A percentile compares a stretch with the other conserved stretches of the same genome.
phyloP scores from a whole-genome alignment of 2,797 vertebrate species.

The Naso thynnoides region DNA sequence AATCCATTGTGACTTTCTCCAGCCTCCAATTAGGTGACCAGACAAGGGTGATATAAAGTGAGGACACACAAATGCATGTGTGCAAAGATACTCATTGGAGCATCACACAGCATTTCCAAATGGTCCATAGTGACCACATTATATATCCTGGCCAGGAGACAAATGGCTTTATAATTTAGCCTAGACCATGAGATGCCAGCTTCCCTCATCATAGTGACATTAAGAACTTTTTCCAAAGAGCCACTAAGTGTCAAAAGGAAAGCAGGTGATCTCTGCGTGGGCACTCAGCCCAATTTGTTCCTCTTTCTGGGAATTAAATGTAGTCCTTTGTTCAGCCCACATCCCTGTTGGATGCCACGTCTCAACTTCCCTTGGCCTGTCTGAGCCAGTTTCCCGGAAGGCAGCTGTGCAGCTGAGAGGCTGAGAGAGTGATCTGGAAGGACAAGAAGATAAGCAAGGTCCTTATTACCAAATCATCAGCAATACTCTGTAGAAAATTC shows the following conservation, averaged over 20 bases:
- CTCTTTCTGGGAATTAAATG: conserved; percentile 1
- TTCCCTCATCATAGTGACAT: conserved; percentile 25
- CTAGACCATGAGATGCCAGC: conserved; percentile 24
- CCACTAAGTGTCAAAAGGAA: conserved; percentile 6
- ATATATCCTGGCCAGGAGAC: conserved; percentile 22
- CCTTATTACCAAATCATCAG: neutral
- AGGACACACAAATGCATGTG: conserved; percentile 10
- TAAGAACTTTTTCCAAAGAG: conserved; percentile 26
- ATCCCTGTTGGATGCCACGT: conserved; percentile 11
- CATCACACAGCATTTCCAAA: conserved; percentile 4
- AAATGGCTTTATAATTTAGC: conserved; percentile 34
- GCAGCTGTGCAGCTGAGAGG: conserved; percentile 9
- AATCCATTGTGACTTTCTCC: conserved; percentile 18
- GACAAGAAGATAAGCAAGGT: neutral
- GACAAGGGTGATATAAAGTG: conserved; percentile 7
- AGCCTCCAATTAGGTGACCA: conserved; percentile 8
- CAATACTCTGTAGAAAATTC: neutral
- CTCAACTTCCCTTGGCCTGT: conserved; percentile 4
- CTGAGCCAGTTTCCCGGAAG: conserved; percentile 3
- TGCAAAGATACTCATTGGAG: conserved; percentile 12
- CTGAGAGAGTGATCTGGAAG: neutral
- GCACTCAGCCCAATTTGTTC: neutral
- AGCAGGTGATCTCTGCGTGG: neutral
- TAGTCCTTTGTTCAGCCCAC: neutral
- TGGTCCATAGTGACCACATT: neutral